Conservation (phyloP, 2,113 vertebrate species). For the Festucalex cinctus region DNA sequence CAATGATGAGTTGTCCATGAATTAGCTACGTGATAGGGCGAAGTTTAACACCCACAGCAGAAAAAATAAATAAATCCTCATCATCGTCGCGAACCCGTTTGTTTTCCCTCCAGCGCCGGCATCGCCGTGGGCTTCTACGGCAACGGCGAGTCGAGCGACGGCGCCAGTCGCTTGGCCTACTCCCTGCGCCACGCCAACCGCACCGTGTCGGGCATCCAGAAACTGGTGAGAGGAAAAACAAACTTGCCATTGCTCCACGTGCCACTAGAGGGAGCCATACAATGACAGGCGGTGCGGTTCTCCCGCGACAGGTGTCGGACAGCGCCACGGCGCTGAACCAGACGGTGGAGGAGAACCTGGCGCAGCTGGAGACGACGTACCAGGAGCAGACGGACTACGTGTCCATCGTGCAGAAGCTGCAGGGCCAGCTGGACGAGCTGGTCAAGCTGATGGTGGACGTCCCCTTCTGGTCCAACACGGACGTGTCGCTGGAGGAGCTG, state of each 20-base stretch:
- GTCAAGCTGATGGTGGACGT: slow-evolving; percentile 80
- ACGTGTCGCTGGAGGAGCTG: slow-evolving; percentile 83
- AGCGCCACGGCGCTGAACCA: slow-evolving; percentile 82
- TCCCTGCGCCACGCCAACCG: slow-evolving; percentile 92
- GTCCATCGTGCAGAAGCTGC: slow-evolving; percentile 83
- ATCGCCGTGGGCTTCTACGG: slow-evolving; percentile 95
- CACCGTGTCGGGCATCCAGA: slow-evolving; percentile 86
- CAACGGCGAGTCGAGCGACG: slow-evolving; percentile 91
- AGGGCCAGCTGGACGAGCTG: slow-evolving; percentile 82
- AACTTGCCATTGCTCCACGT: neutral
- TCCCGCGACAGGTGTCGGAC: slow-evolving; percentile 77
- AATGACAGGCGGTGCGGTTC: no score
- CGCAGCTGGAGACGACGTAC: slow-evolving; percentile 79
- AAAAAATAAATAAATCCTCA: no score
- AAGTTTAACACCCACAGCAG: no score
- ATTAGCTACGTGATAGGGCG: no score
- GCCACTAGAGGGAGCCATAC: neutral
- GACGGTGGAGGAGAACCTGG: slow-evolving; percentile 82
- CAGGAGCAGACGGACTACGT: slow-evolving; percentile 80
- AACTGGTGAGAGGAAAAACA: slow-evolving; percentile 75
- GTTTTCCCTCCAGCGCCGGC: slow-evolving; percentile 76
- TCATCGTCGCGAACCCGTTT: slow-evolving; percentile 6
- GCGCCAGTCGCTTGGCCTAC: slow-evolving; percentile 84
- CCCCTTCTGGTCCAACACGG: slow-evolving; percentile 86
- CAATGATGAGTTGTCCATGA: no score